These are phyloP conservation scores for Bubo bubo DNA, from an alignment of 2,113 vertebrate species.

Conservation along the genomic window DNA sequence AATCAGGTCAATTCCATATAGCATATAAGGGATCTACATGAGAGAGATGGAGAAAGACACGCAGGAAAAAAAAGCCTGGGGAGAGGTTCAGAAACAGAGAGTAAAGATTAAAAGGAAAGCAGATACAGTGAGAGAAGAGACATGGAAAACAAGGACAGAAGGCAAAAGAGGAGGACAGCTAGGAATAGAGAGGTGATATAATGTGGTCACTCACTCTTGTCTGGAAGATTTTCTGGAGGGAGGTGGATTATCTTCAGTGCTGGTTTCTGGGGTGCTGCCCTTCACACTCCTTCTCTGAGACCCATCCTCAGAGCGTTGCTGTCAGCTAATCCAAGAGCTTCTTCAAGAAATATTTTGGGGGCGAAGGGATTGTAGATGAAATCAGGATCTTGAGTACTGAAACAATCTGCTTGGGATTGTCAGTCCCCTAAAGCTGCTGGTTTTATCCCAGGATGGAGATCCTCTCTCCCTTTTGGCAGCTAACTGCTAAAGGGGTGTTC, in stretches of 20 bases:
- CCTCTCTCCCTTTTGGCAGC: not conserved
- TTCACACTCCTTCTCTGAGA: slow-evolving; percentile 48
- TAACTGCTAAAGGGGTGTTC: not conserved
- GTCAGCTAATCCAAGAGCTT: slow-evolving; percentile 44
- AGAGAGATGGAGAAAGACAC: not conserved
- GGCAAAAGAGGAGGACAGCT: not conserved
- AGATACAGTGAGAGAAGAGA: not conserved
- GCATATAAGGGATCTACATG: not conserved
- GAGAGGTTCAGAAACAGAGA: not conserved
- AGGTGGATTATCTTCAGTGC: slow-evolving; percentile 30
- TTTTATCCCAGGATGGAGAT: slow-evolving; percentile 3
- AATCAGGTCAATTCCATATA: not conserved
- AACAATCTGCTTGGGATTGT: not conserved
- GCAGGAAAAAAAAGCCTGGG: not conserved
- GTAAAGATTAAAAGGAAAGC: slow-evolving; percentile 38
- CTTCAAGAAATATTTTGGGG: slow-evolving; percentile 34
- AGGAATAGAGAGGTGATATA: slow-evolving; percentile 29
- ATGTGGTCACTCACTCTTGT: slow-evolving; percentile 58
- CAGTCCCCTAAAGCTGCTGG: not conserved
- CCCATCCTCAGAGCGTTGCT: slow-evolving; percentile 35
- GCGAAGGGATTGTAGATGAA: not conserved
- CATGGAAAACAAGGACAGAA: slow-evolving; percentile 21
- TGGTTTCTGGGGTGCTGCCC: slow-evolving; percentile 25
- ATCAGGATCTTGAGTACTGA: slow-evolving; percentile 19
- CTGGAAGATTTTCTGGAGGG: slow-evolving; percentile 48